These are phyloP conservation scores for Scalopus aquaticus DNA, from an alignment of 2,113 vertebrate species.

Conservation along the genomic window DNA sequence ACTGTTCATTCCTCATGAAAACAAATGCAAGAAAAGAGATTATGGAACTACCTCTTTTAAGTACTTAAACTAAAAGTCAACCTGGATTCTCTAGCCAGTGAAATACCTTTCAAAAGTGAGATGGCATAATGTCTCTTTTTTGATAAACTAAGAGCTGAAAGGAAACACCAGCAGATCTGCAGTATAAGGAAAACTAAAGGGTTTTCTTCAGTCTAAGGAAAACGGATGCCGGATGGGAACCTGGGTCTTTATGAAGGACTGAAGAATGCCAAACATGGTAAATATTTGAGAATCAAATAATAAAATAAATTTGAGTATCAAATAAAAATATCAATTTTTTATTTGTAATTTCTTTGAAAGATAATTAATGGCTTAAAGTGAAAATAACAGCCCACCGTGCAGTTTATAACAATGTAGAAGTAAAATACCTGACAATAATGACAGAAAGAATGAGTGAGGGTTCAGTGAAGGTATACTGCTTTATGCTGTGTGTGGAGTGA, in stretches of 20 bases:
- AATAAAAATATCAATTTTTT: background rate
- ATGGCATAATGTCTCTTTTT: too few relatives aligned
- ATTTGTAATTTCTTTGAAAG: background rate
- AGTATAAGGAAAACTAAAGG: background rate
- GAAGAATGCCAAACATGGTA: background rate
- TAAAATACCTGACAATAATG: background rate
- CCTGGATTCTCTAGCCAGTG: background rate
- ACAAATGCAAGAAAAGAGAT: background rate
- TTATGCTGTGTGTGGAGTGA: background rate
- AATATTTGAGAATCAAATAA: too few relatives aligned
- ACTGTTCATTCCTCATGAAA: background rate
- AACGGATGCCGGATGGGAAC: background rate
- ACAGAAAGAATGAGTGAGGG: background rate
- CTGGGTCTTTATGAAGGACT: too few relatives aligned
- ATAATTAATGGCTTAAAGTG: background rate
- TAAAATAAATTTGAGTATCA: too few relatives aligned
- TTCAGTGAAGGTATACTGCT: background rate
- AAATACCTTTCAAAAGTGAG: conserved; percentile 11
- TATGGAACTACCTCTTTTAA: background rate
- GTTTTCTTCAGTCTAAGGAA: background rate
- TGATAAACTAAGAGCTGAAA: background rate
- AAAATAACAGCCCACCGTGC: background rate
- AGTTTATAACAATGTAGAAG: background rate
- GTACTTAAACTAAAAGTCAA: background rate
- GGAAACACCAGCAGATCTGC: background rate